Conservation (phyloP, 1,140 invertebrate species). For the Drosophila novamexicana region DNA sequence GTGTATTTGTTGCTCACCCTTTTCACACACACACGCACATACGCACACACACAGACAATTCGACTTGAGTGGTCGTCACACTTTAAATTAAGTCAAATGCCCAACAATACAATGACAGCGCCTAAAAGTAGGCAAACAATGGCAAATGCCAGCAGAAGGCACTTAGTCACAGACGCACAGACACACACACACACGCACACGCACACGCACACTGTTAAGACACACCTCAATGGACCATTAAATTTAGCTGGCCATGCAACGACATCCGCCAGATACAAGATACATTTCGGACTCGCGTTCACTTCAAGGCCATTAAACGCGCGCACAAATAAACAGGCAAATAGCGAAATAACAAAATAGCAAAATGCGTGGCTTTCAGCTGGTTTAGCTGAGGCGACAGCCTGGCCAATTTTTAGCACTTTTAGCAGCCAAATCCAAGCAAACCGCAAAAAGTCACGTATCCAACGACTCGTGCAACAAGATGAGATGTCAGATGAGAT, state of each 20-base stretch:
- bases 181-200: slow-evolving; percentile 18
- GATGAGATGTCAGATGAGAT: slow-evolving; percentile 50
- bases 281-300: slow-evolving; percentile 54
- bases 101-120: slow-evolving; percentile 36
- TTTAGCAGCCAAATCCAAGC: slow-evolving; percentile 72
- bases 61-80: slow-evolving; percentile 51
- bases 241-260: slow-evolving; percentile 55
- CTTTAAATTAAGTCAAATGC: slow-evolving; percentile 75
- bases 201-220: slow-evolving; percentile 18
- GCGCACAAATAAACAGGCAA: slow-evolving; percentile 34
- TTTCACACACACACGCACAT: background rate
- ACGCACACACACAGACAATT: slow-evolving; percentile 49
- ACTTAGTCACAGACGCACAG: slow-evolving; percentile 13
- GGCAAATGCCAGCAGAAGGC: slow-evolving; percentile 22
- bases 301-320: slow-evolving; percentile 73
- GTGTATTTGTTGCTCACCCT: slow-evolving; percentile 7
- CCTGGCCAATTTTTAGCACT: slow-evolving; percentile 74
- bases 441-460: slow-evolving; percentile 82
- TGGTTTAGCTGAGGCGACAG: slow-evolving; percentile 7
- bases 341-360: slow-evolving; percentile 53
- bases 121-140: slow-evolving; percentile 73
- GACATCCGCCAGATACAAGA: slow-evolving; percentile 57
- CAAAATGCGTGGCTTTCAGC: slow-evolving; percentile 45
- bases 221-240: slow-evolving; percentile 57
- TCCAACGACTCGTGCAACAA: slow-evolving; percentile 44